Evolutionary conservation across 1,140 invertebrate genomes (phyloP), one percentile per base, ranked within the genome.

Genomic region (Brachionus rubens): DNA sequence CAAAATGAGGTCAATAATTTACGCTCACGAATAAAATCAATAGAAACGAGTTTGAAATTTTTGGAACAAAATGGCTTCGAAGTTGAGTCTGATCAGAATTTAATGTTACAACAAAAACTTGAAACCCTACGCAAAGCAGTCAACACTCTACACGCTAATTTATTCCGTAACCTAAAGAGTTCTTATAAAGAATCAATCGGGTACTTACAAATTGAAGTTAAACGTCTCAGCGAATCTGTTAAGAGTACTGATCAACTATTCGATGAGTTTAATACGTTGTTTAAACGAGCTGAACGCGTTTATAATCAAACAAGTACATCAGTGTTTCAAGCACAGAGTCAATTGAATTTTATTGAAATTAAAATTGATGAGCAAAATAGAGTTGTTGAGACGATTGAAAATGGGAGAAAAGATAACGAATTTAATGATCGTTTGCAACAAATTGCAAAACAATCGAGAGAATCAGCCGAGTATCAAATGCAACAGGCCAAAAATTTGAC

Each of bases 271-370:
- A 52, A 72, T 40, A 19, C 30, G 19, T 36, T 36, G 19, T 72
- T 72, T 54, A 50, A 40, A 26, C 48, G 50, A 19, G 68, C 50
- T 24, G 68, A 72, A 54, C 21, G 50, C 48, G 21, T 50, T 4
- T 72, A 72, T 24, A 72, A 50, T 36, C 46, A 54, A 72, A 50
- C 68, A 50, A 72, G 36, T 47, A 26, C 12, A 21, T 50, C 46
- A 5, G 40, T 54, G 3, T 33, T 19, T 4, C 46, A 50, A 19
- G 46, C 68, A 16, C 43, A 72, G n/a, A 54, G 2, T 40, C 68
- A 72, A 28, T 50, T 72, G 24, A 72, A 72, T 50, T 72, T 72
- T 54, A 72, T 72, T 40, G n/a, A 54, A 6, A n/a, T 10, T 24
- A 33, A 50, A 41, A 48, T 19, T 19, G 30, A 40, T 14, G 68